phyloP scores from a whole-genome alignment of 1,140 invertebrate species.

The Polyergus mexicanus region DNA sequence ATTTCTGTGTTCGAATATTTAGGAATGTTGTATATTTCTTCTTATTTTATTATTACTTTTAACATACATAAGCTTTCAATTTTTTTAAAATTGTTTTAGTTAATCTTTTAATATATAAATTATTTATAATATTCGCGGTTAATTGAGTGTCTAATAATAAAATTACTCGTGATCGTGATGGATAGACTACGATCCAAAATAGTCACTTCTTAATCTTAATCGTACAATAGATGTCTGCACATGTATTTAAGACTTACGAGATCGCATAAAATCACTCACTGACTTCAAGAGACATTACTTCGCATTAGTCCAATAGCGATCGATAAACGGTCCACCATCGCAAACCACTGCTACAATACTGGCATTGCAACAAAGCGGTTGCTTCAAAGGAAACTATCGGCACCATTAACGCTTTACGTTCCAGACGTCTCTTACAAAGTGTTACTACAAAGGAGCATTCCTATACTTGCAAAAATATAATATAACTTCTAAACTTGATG shows the following conservation, averaged over 20 bases:
- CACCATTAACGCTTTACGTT: slow-evolving; percentile 46
- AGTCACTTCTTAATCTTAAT: slow-evolving; percentile 27
- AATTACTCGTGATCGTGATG: background rate
- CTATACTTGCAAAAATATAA: background rate
- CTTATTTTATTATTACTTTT: slow-evolving; percentile 2
- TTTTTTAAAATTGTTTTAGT: background rate
- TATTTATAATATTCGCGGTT: background rate
- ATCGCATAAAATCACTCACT: slow-evolving; percentile 27
- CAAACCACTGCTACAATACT: slow-evolving; percentile 54
- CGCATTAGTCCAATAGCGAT: slow-evolving; percentile 9
- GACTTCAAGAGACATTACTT: slow-evolving; percentile 20
- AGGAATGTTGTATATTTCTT: background rate
- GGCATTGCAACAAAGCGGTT: slow-evolving; percentile 31
- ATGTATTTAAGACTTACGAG: slow-evolving; percentile 14
- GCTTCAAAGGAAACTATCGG: slow-evolving; percentile 55
- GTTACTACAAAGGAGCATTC: slow-evolving; percentile 31
- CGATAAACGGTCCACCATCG: slow-evolving; percentile 33
- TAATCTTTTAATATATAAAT: background rate
- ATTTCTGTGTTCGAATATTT: background rate
- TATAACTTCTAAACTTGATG: background rate
- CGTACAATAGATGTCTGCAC: slow-evolving; percentile 8
- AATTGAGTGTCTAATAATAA: background rate
- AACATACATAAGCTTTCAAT: background rate
- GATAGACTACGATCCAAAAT: background rate
- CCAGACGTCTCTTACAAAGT: background rate